Evolutionary conservation across 2,113 vertebrate genomes (phyloP).

Genomic region (Pholis gunnellus): DNA sequence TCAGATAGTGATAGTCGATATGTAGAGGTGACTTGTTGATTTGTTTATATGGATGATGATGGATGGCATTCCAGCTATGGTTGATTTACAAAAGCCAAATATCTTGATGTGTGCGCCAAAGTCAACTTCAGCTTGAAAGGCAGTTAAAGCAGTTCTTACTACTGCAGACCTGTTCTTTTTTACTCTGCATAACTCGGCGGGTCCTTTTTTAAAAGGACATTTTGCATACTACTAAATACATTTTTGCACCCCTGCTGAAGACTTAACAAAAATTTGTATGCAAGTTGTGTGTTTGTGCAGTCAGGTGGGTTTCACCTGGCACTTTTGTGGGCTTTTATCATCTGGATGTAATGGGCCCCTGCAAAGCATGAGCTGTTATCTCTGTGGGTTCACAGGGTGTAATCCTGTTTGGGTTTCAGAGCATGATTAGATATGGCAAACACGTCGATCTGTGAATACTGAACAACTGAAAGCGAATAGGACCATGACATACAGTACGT

Average conservation of each 20-base stretch:
- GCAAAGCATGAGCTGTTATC: conserved; percentile 57
- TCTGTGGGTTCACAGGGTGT: conserved; percentile 53
- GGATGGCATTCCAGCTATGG: neutral
- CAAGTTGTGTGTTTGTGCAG: neutral
- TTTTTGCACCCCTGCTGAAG: neutral
- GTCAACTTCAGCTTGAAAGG: neutral
- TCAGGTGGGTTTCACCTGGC: conserved; percentile 52
- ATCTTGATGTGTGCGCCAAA: neutral
- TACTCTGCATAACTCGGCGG: neutral
- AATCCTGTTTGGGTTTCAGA: conserved; percentile 58
- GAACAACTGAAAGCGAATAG: conserved; percentile 13
- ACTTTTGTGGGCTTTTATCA: conserved; percentile 53
- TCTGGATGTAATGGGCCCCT: conserved; percentile 53
- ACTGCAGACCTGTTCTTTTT: conserved; percentile 5
- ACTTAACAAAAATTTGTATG: conserved; percentile 8
- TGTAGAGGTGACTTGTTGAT: neutral
- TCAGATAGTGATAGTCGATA: neutral
- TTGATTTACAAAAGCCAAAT: neutral
- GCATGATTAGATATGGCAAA: conserved; percentile 55
- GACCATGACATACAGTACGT: neutral
- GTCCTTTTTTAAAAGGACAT: neutral
- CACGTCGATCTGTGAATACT: conserved; percentile 32
- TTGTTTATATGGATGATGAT: neutral
- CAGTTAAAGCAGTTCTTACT: neutral
- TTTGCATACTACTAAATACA: neutral